Base-by-base conservation (phyloP, 2,888 invertebrate species). In the Erebia epiphron region DNA sequence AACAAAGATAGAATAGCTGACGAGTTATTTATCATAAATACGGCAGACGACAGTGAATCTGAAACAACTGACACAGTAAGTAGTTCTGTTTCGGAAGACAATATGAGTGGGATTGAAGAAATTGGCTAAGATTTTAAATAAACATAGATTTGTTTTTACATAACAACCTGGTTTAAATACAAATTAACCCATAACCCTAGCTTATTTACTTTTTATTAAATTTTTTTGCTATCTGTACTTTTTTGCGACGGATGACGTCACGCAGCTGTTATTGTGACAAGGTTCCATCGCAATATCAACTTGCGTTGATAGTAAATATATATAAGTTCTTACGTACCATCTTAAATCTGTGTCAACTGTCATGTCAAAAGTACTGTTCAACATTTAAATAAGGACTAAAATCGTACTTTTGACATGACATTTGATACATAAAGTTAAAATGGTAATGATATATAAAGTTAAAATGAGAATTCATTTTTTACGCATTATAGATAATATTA, bases 241-340 rank as follows among this genome's bases (percentile, higher is more conserved):
- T 18, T 54, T 16, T 54, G 49, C 13, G 49, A 49, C 49, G 49
- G 49, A 49, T 49, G 49, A 49, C 49, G 49, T 49, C 49, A 49
- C 54, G 54, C 11, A 54, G 54, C 54, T 54, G 54, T 54, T 54
- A 54, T 54, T 54, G 54, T 16, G 54, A 18, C 54, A 54, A 54
- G 54, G 54, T 54, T 54, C 54, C 54, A 54, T 54, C 54, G 18
- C 54, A 54, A 54, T 54, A 54, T 54, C 54, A 54, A 54, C 54
- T 16, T 18, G 54, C 54, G 54, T 18, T 18, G 54, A 18, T 18
- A n/a, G n/a, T n/a, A n/a, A n/a, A n/a, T n/a, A n/a, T n/a, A n/a
- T n/a, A n/a, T n/a, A n/a, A n/a, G n/a, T n/a, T n/a, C n/a, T n/a
- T n/a, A n/a, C n/a, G n/a, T n/a, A n/a, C n/a, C n/a, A n/a, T n/a